Evolutionary conservation across 2,113 vertebrate genomes (phyloP).

Genomic region (Daboia siamensis): DNA sequence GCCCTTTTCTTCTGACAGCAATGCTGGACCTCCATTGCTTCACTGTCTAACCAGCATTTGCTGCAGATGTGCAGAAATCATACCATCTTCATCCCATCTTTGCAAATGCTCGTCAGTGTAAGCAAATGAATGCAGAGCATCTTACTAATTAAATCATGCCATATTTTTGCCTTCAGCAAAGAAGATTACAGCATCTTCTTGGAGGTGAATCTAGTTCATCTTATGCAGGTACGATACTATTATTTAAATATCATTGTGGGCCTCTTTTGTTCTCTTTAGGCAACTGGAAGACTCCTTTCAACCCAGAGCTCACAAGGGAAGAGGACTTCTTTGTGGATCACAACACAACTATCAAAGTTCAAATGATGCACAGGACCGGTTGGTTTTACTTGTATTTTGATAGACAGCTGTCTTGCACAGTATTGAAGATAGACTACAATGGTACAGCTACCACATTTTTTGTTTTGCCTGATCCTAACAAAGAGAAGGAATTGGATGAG

Average conservation of each 20-base stretch:
- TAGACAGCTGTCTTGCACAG: slow-evolving; percentile 61
- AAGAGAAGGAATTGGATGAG: slow-evolving; percentile 61
- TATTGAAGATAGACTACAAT: slow-evolving; percentile 69
- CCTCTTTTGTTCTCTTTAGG: slow-evolving; percentile 68
- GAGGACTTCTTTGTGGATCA: slow-evolving; percentile 77
- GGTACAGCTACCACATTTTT: slow-evolving; percentile 79
- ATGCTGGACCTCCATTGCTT: not conserved
- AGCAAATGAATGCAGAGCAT: not conserved
- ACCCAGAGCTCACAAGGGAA: slow-evolving; percentile 68
- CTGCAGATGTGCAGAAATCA: not conserved
- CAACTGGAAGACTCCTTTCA: slow-evolving; percentile 81
- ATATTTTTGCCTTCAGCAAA: not conserved
- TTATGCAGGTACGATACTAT: not conserved
- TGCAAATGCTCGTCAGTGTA: not conserved
- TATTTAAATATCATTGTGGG: slow-evolving; percentile 20
- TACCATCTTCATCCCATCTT: not conserved
- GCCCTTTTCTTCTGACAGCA: not conserved
- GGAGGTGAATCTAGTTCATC: not conserved
- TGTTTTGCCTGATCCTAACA: slow-evolving; percentile 68
- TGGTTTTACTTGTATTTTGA: slow-evolving; percentile 74
- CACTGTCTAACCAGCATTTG: not conserved
- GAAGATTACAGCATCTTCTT: not conserved
- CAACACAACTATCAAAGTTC: slow-evolving; percentile 74
- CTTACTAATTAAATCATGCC: not conserved
- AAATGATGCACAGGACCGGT: slow-evolving; percentile 81